Percentiles rank a stretch among this genome's conserved stretches.
Evolutionary conservation across 1,140 invertebrate species (phyloP).

Genomic region (Eulimnadia texana): DNA sequence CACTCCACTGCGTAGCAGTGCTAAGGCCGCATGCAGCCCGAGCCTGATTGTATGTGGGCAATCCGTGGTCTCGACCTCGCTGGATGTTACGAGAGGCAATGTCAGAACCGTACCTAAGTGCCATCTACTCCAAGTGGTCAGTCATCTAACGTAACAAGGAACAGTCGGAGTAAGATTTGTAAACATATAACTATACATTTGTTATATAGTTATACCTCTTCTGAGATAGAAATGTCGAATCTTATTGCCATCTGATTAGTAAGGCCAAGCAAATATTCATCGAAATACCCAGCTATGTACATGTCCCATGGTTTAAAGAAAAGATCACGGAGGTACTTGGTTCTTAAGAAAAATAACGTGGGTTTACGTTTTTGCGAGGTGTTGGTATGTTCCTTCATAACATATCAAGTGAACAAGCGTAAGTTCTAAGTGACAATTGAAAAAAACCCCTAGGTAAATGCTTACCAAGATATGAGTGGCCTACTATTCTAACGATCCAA

Average conservation of each 20-base stretch:
- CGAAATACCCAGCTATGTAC: slow-evolving; percentile 35
- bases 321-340: slow-evolving; percentile 26
- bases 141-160: too few species aligned
- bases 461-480: not conserved
- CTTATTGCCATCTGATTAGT: slow-evolving; percentile 36
- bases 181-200: too few species aligned
- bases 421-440: too few species aligned
- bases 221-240: too few species aligned
- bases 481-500: not conserved
- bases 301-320: slow-evolving; percentile 35
- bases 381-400: too few species aligned
- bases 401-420: too few species aligned
- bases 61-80: not conserved
- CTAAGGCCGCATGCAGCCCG: not conserved
- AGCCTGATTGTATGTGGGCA: not conserved
- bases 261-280: slow-evolving; percentile 36
- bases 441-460: too few species aligned
- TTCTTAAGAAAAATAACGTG: not conserved
- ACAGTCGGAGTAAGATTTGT: too few species aligned
- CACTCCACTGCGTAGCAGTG: not conserved
- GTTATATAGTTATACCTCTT: too few species aligned
- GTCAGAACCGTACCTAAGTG: not conserved
- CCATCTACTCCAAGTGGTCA: not conserved
- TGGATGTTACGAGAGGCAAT: not conserved
- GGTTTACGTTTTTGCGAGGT: too few species aligned